Conservation (phyloP, 2,888 invertebrate species). For the Scaeva pyrastri region DNA sequence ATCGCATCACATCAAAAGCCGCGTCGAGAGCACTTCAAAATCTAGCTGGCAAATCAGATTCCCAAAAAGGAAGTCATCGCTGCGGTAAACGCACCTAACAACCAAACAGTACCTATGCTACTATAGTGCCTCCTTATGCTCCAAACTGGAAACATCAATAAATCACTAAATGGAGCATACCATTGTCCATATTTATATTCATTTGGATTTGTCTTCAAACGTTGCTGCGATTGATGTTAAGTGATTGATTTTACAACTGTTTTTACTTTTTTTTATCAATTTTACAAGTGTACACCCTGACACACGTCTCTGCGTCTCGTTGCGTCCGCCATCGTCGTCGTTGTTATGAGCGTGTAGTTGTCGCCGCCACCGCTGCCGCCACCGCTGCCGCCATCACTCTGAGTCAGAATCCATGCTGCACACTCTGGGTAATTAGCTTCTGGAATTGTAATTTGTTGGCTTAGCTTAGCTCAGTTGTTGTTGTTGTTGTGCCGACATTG, state of each 20-base stretch:
- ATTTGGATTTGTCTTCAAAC: conserved; percentile 21
- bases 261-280: conserved; percentile 31
- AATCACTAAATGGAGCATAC: conserved; percentile 71
- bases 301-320: background rate
- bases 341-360: background rate
- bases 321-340: too few species aligned
- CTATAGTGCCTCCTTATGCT: too few species aligned
- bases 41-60: conserved; percentile 46
- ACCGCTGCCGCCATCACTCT: too few species aligned
- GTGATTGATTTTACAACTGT: conserved; percentile 73
- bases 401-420: conserved; percentile 6
- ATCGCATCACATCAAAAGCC: conserved; percentile 46
- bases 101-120: conserved; percentile 27
- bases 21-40: conserved; percentile 37
- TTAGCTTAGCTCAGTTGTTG: conserved; percentile 19
- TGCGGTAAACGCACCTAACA: conserved; percentile 31
- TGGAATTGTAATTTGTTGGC: conserved; percentile 72
- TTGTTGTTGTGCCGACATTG: background rate
- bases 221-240: conserved; percentile 57
- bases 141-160: conserved; percentile 62
- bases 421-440: conserved; percentile 66
- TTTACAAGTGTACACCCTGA: conserved; percentile 47
- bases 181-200: conserved; percentile 65
- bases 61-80: conserved; percentile 65
- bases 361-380: conserved; percentile 1